Conservation (phyloP, 2,888 invertebrate genomes). For the Ecliptopera silaceata region DNA sequence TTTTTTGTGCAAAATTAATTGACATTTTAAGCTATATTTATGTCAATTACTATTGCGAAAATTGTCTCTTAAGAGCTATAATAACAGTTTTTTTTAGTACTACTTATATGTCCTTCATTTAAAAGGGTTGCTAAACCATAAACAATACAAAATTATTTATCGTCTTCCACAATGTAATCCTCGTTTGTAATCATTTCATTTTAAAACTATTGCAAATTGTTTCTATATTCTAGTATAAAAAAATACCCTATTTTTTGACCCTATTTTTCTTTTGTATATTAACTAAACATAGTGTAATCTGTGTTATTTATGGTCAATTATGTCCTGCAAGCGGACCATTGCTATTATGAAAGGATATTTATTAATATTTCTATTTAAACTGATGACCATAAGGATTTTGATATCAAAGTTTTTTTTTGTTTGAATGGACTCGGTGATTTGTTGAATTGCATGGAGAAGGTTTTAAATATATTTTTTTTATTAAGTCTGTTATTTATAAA, state of each 20-base stretch:
- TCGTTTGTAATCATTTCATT: slow-evolving; percentile 44
- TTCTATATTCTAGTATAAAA: slow-evolving; percentile 14
- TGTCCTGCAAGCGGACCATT: slow-evolving; percentile 64
- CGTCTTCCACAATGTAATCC: slow-evolving; percentile 24
- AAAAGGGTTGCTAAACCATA: slow-evolving; percentile 9
- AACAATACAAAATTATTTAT: slow-evolving; percentile 22
- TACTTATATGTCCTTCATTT: not conserved
- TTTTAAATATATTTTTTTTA: not conserved
- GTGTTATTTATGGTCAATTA: slow-evolving; percentile 81
- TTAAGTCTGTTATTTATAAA: no score
- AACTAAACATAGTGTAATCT: slow-evolving; percentile 73
- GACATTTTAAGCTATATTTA: no score
- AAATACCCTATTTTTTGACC: slow-evolving; percentile 37
- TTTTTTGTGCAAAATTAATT: no score
- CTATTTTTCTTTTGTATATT: slow-evolving; percentile 50
- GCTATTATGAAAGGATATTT: slow-evolving; percentile 62
- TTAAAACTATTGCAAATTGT: slow-evolving; percentile 39
- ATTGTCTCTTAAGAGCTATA: no score
- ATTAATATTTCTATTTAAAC: slow-evolving; percentile 55
- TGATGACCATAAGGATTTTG: slow-evolving; percentile 59
- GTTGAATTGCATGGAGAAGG: slow-evolving; percentile 43
- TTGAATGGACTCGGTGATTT: no score
- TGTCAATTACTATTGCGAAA: no score
- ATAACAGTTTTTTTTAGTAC: no score
- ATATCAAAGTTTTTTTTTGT: slow-evolving; percentile 46